Evolutionary conservation across 2,113 vertebrate species (phyloP).

Genomic region (Stegastes partitus): DNA sequence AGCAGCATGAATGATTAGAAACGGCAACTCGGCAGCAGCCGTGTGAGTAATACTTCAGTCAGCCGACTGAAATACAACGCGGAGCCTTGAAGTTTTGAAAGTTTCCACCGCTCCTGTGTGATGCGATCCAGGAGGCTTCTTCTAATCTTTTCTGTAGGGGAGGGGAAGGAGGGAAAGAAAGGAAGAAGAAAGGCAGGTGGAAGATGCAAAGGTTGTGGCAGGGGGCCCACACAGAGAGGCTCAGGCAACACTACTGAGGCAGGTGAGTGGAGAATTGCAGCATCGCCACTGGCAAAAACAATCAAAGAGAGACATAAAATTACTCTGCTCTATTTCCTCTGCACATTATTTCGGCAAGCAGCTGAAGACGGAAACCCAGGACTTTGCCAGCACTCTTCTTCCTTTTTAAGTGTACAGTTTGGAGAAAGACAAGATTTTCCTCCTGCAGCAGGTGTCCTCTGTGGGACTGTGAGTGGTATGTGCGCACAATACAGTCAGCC

Average conservation of each 20-base stretch:
- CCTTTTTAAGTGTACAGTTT: constrained; percentile 10
- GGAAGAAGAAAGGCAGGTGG: constrained; percentile 8
- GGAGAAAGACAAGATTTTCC: constrained; percentile 7
- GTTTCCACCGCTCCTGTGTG: constrained; percentile 41
- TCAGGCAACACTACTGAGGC: constrained; percentile 38
- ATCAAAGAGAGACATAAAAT: constrained; percentile 46
- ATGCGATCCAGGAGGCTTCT: constrained; percentile 39
- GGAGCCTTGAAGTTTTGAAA: constrained; percentile 47
- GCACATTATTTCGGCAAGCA: constrained; percentile 24
- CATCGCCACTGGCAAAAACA: constrained; percentile 29
- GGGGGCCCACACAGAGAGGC: constrained; percentile 26
- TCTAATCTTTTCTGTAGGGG: constrained; percentile 48
- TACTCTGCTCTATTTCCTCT: constrained; percentile 40
- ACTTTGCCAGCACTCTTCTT: neutral
- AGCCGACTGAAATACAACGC: constrained; percentile 29
- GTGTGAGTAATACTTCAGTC: constrained; percentile 10
- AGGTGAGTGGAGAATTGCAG: constrained; percentile 35
- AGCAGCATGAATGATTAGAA: constrained; percentile 52
- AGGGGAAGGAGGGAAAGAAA: neutral
- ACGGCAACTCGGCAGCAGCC: constrained; percentile 12
- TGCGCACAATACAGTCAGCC: constrained; percentile 13
- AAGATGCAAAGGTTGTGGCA: constrained; percentile 36
- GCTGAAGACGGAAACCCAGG: neutral
- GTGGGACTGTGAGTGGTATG: constrained; percentile 10
- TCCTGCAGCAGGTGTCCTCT: constrained; percentile 36